Percentiles rank a stretch among this genome's conserved stretches.
Evolutionary conservation across 2,888 invertebrate species (phyloP).

Genomic region (Polia nebulosa): DNA sequence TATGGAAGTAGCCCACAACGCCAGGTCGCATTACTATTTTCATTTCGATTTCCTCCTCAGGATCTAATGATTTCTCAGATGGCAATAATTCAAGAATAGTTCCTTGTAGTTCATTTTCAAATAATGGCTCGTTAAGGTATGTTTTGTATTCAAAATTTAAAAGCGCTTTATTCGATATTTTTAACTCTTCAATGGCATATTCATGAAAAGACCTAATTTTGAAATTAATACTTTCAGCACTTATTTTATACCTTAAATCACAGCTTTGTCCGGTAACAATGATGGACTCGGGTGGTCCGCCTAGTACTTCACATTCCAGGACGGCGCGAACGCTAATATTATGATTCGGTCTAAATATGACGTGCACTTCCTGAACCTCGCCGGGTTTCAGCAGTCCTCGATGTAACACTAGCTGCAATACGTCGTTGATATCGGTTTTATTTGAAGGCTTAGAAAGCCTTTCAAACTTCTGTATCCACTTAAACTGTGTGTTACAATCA

Average conservation of each 20-base stretch:
- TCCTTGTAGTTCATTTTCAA: slow-evolving; percentile 81
- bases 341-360: slow-evolving; percentile 85
- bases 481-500: slow-evolving; percentile 74
- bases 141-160: slow-evolving; percentile 86
- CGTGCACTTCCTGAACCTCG: slow-evolving; percentile 86
- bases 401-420: slow-evolving; percentile 86
- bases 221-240: slow-evolving; percentile 82
- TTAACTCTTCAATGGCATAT: slow-evolving; percentile 78
- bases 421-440: slow-evolving; percentile 77
- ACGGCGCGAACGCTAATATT: slow-evolving; percentile 86
- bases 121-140: slow-evolving; percentile 78
- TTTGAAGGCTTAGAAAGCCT: slow-evolving; percentile 64
- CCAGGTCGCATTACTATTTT: slow-evolving; percentile 89
- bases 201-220: slow-evolving; percentile 87
- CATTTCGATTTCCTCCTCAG: slow-evolving; percentile 82
- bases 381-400: slow-evolving; percentile 88
- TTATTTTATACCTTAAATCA: slow-evolving; percentile 87
- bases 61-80: slow-evolving; percentile 79
- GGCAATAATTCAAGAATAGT: slow-evolving; percentile 87
- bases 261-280: slow-evolving; percentile 88
- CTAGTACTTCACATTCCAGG: slow-evolving; percentile 89
- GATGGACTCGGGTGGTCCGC: slow-evolving; percentile 90
- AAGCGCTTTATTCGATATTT: slow-evolving; percentile 88
- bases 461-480: slow-evolving; percentile 81
- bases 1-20: slow-evolving; percentile 89